Conservation (phyloP, 2,888 invertebrate genomes). For the Caenorhabditis sp. region DNA sequence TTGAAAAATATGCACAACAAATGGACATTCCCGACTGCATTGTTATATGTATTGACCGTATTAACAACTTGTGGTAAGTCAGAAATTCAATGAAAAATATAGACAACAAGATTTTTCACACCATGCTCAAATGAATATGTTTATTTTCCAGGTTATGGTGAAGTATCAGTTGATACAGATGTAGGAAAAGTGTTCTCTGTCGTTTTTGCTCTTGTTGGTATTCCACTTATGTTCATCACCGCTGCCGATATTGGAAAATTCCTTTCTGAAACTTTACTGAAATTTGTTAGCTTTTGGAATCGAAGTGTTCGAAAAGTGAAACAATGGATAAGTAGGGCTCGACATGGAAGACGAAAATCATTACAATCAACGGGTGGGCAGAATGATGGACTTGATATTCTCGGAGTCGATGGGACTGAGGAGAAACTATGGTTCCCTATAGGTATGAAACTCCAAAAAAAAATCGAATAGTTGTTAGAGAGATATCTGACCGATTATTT, state of each 20-base stretch:
- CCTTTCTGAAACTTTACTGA: constrained; percentile 70
- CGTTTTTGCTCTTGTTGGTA: constrained; percentile 70
- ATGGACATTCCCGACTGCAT: constrained; percentile 71
- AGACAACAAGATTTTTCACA: background rate
- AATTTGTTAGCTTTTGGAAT: constrained; percentile 68
- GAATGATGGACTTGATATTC: constrained; percentile 60
- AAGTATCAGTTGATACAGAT: constrained; percentile 71
- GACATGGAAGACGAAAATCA: constrained; percentile 65
- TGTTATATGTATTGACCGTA: constrained; percentile 71
- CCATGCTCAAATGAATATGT: background rate
- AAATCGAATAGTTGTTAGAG: background rate
- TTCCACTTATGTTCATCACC: constrained; percentile 72
- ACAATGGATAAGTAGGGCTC: constrained; percentile 59
- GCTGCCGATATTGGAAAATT: constrained; percentile 72
- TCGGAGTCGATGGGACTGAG: constrained; percentile 66
- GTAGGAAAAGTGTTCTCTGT: constrained; percentile 71
- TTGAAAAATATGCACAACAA: constrained; percentile 69
- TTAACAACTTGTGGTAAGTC: constrained; percentile 70
- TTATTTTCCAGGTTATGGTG: constrained; percentile 67
- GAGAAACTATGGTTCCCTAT: constrained; percentile 71
- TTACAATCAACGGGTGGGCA: constrained; percentile 64
- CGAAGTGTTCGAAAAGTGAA: constrained; percentile 60
- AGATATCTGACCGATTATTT: too few relatives aligned
- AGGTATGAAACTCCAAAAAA: constrained; percentile 33
- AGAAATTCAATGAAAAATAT: background rate